Evolutionary conservation across 2,888 invertebrate species (phyloP), one percentile per base, ranked within the genome.

Genomic region (Ferrisia virgata): DNA sequence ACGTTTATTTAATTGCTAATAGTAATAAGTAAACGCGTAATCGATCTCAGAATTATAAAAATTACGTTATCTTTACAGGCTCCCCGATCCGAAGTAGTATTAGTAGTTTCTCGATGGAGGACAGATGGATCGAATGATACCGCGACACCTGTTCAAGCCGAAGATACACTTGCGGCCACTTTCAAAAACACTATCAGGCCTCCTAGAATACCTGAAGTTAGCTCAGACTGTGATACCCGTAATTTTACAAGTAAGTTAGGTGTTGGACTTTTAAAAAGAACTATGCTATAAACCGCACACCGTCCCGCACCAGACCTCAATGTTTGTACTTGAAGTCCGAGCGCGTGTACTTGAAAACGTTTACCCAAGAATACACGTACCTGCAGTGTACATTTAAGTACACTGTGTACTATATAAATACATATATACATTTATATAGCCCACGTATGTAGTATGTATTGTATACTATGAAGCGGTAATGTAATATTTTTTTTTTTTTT

Each of bases 61-160:
- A 80, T 18, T n/a, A n/a, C 9, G 31, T 31, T 2, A 36, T 28
- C 36, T 58, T 69, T 76, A 25, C 76, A 94, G 94, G 92, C 94
- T 85, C 94, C 95, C 85, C 92, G 94, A 85, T 92, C 93, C 69
- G 94, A 95, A 89, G 93, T 95, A 86, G 92, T 93, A 22, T 91
- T 96, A 86, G 94, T 95, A 87, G 92, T 95, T 86, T 92, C 93
- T 47, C 81, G 86, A 85, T 84, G 86, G 85, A 85, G 85, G 53
- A 78, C 85, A 76, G 85, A 85, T 79, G 78, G 69, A 25, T 79
- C 33, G 53, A 31, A 22, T 25, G 82, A 85, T n/a, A 47, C 58
- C 4, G 18, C 82, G 36, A 31, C 69, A 69, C 31, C 72, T 15
- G 58, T 69, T 33, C 58, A 36, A 11, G 43, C 79, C 15, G 86